phyloP scores from a whole-genome alignment of 1,140 invertebrate genomes.

The Ridgeia piscesae region DNA sequence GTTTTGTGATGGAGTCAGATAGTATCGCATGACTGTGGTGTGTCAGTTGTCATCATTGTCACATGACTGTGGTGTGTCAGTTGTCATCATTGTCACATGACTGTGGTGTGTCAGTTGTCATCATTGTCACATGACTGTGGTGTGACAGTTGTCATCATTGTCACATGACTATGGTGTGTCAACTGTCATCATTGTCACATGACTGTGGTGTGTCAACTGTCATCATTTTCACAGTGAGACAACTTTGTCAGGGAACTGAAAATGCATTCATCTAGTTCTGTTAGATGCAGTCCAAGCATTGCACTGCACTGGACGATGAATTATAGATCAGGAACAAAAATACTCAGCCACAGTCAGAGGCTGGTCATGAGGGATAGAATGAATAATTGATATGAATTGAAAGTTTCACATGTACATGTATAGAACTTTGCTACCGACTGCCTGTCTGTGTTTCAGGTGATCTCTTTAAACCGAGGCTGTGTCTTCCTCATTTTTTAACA shows the following conservation, averaged over 20 bases:
- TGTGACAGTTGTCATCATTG: background rate
- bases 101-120: too few relatives aligned
- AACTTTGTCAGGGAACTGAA: background rate
- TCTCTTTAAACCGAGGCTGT: background rate
- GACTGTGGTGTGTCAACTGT: background rate
- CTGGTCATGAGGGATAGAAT: background rate
- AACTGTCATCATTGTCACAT: background rate
- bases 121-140: too few relatives aligned
- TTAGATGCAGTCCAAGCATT: background rate
- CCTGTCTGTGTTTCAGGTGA: background rate
- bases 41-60: too few relatives aligned
- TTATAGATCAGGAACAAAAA: background rate
- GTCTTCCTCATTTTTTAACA: too few relatives aligned
- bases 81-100: too few relatives aligned
- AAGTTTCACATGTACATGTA: background rate
- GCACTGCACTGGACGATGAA: background rate
- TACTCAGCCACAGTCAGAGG: too few relatives aligned
- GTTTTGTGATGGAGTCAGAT: too few relatives aligned
- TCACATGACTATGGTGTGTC: background rate
- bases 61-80: too few relatives aligned
- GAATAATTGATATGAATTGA: slow-evolving; percentile 2
- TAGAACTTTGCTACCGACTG: background rate
- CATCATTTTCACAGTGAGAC: background rate
- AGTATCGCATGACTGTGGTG: too few relatives aligned
- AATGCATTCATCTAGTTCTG: background rate